Base-by-base conservation (phyloP, 2,113 vertebrate genomes). In the Cricetomys ansorgei region DNA sequence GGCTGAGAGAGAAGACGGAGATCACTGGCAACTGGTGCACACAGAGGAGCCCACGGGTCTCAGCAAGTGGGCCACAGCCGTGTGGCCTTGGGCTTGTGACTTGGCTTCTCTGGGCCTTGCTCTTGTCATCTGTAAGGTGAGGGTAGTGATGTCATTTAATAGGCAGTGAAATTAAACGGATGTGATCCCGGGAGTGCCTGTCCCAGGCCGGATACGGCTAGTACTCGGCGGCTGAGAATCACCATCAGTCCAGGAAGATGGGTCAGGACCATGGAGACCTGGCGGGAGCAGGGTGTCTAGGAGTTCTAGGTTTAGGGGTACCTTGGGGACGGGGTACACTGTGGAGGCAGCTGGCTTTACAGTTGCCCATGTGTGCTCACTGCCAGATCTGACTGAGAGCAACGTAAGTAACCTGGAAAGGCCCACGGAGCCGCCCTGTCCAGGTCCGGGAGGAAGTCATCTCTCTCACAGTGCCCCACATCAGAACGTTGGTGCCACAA, bases 361-460 rank as follows among this genome's bases (percentile, higher is more conserved):
- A 13, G 34, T 29, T 43, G 5, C 43, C 69, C 37, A 6, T 2
- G 31, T 0, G 2, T n/a, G n/a, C 62, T 43, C 8, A 1, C 2
- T 12, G 31, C 48, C 1, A 0, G 40, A 10, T 34, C 50, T 50
- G 6, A 57, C 88, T 37, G 72, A 57, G 64, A 64, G 34, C 23
- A 3, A 11, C 43, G 17, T 15, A 17, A 10, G 1, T 69, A 15
- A 37, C 55, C n/a, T 45, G 31, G 8, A 27, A 53, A 65, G 80
- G 19, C 16, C 5, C 73, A 31, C 50, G 69, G 10, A 23, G 76
- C 57, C 40, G 2, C 67, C 31, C 17, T 11, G 7, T 29, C 64
- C 2, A 2, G 23, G n/a, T 12, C 10, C 7, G 29, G 6, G 31
- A 40, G 37, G 40, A 67, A 79, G 37, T 55, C 50, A 0, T 10